A percentile compares a stretch with the other conserved stretches of the same genome.
These are phyloP conservation scores for Platygyra sinensis DNA, from an alignment of 64 coral and sea anemone genomes.

Conservation along the genomic window DNA sequence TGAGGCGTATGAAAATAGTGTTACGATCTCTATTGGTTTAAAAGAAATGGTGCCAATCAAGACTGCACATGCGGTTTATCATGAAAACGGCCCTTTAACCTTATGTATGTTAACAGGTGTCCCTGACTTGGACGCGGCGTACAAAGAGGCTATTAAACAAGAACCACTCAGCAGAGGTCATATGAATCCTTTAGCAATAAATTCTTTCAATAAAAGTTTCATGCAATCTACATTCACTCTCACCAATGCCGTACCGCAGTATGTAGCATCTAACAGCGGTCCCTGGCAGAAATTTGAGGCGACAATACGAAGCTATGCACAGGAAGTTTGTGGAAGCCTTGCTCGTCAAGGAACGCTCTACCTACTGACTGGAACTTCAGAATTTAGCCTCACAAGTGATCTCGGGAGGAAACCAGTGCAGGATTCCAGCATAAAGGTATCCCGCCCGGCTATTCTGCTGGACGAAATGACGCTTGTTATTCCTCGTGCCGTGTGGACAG, in stretches of 20 bases:
- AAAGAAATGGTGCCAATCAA: too few species aligned
- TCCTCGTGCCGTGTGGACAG: background rate
- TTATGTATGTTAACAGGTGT: background rate
- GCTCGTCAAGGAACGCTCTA: background rate
- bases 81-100: background rate
- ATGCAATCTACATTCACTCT: background rate
- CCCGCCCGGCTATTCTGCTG: too few species aligned
- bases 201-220: background rate
- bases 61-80: too few species aligned
- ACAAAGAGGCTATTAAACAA: background rate
- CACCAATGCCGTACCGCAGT: constrained; percentile 42
- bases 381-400: background rate
- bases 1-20: too few species aligned
- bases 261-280: background rate
- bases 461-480: background rate
- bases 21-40: too few species aligned
- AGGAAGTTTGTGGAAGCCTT: background rate
- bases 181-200: constrained; percentile 41
- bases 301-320: background rate
- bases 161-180: constrained; percentile 18
- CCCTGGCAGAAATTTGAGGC: background rate
- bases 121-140: background rate
- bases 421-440: background rate
- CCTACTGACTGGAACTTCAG: constrained; percentile 55
- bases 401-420: background rate